phyloP scores from a whole-genome alignment of 2,797 vertebrate genomes.

The Gallinago nigripennis region DNA sequence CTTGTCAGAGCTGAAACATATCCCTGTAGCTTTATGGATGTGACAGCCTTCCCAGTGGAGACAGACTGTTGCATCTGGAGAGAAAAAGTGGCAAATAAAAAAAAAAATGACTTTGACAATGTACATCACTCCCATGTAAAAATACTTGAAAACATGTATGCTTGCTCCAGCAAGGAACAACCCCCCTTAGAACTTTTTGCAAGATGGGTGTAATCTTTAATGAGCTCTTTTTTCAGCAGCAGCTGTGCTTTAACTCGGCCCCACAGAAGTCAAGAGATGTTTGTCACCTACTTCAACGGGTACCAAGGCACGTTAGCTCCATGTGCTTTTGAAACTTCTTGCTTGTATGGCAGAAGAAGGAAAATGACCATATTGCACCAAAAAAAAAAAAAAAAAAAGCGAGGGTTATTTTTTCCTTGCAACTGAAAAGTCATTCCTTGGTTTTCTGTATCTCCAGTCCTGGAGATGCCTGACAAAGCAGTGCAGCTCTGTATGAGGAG shows the following conservation, averaged over 20 bases:
- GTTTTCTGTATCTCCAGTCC: not conserved
- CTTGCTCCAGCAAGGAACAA: not conserved
- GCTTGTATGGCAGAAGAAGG: not conserved
- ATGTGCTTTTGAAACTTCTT: not conserved
- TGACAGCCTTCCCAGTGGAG: not conserved
- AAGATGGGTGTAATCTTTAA: not conserved
- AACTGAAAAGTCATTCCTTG: not conserved
- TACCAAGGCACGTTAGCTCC: not conserved
- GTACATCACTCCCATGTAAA: not conserved
- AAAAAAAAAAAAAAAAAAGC: not conserved
- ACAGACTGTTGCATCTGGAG: not conserved
- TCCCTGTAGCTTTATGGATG: not conserved
- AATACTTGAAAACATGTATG: not conserved
- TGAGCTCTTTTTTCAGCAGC: not conserved
- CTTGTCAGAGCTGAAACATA: not conserved
- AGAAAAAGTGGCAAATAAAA: not conserved
- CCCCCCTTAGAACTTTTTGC: not conserved
- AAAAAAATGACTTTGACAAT: not conserved
- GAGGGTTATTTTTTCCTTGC: not conserved
- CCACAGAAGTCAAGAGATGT: not conserved
- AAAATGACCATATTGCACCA: not conserved
- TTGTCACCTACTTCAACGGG: not conserved
- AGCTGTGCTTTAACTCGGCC: not conserved
- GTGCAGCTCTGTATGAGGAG: rapidly evolving
- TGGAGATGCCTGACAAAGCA: not conserved